These are phyloP conservation scores for Rhynchomys soricoides DNA, from an alignment of 2,113 vertebrate species.

Conservation along the genomic window DNA sequence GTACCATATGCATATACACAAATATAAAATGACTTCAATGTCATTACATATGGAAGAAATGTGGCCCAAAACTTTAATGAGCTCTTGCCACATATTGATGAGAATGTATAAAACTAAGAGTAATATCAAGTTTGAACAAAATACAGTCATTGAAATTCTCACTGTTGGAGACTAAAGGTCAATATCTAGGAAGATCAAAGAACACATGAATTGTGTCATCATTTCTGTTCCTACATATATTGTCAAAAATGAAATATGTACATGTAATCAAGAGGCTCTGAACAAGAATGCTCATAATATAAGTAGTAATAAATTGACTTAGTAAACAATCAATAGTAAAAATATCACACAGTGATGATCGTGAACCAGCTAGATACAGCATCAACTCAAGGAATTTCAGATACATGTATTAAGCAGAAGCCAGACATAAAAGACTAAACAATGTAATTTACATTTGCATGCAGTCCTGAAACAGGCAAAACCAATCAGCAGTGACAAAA, in stretches of 20 bases:
- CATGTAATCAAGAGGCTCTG: neutral
- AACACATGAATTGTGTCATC: neutral
- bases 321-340: neutral
- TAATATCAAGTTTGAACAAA: neutral
- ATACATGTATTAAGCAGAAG: neutral
- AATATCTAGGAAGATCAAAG: neutral
- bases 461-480: conserved; percentile 27
- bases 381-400: conserved; percentile 20
- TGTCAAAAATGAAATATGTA: neutral
- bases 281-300: neutral
- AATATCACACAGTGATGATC: conserved; percentile 27
- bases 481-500: neutral
- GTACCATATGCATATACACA: neutral
- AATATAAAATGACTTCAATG: neutral
- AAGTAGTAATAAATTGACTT: neutral
- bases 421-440: neutral
- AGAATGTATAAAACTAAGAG: conserved; percentile 6
- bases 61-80: neutral
- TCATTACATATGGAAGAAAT: neutral
- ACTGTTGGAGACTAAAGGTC: neutral
- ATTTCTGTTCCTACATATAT: neutral
- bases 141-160: neutral
- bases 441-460: neutral
- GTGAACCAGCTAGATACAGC: neutral
- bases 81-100: neutral